Base-by-base conservation (phyloP, 2,113 vertebrate species). In the Scomber scombrus region DNA sequence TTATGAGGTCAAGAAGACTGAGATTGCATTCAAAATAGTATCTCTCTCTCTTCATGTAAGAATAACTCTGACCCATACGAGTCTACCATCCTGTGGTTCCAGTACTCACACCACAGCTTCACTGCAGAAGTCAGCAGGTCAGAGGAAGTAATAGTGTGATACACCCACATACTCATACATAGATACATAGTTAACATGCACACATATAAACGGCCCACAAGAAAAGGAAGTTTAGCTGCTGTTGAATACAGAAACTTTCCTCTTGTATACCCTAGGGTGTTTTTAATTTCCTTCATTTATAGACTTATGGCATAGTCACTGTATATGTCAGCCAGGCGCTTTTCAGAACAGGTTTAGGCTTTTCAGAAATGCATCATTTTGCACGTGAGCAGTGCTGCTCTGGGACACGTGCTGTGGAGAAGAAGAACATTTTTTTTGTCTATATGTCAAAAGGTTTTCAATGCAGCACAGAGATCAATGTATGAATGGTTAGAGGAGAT, bases 61-160 rank as follows among this genome's bases (percentile, higher is more conserved):
- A 62, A 49, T 58, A 34, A 16, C 64, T 70, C 52, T 74, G 77
- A 75, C 82, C 77, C 26, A n/a, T 47, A 5, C 40, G 49, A 64
- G 56, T 66, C 0, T 46, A 49, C 12, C 9, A 77, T 77, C 12
- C 67, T 55, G 50, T 77, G 55, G 55, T 81, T 74, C 63, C 5
- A 4, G 62, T 75, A 50, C 55, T 67, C 34, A 15, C 19, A 46
- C 45, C 62, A 47, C 62, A 71, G 68, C 75, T 75, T 73, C 15
- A 14, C 57, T 45, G 72, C 23, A 63, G 54, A 78, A 51, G 82
- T 29, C 58, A 47, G 21, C 21, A 67, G 72, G 81, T 88, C 84
- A 79, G 58, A 49, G 51, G 55, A 43, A 58, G 43, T 69, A 82
- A 51, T 57, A 76, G 50, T 75, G 26, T 52, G 60, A 72, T 69